phyloP scores from a whole-genome alignment of 2,113 vertebrate genomes.

The Petromus typicus region DNA sequence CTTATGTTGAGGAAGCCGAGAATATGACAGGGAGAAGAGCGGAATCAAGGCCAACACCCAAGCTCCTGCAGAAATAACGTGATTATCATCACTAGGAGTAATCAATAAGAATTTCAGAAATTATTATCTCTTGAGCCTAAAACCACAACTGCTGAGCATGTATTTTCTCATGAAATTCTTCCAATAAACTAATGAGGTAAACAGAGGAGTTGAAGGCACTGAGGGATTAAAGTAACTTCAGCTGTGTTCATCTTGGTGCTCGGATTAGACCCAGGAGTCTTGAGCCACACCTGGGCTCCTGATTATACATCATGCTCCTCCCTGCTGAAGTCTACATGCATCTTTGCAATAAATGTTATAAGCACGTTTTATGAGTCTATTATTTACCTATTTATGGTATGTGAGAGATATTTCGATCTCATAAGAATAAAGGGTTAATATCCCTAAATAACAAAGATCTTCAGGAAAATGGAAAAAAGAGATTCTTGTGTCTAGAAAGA shows the following conservation, averaged over 20 bases:
- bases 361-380: background rate
- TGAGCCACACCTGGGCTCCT: background rate
- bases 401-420: background rate
- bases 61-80: background rate
- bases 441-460: background rate
- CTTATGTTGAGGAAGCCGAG: background rate
- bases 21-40: background rate
- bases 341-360: background rate
- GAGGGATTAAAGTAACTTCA: background rate
- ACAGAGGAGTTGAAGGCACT: background rate
- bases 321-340: background rate
- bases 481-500: background rate
- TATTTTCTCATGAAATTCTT: background rate
- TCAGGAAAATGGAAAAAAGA: background rate
- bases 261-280: background rate
- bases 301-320: background rate
- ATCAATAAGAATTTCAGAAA: background rate
- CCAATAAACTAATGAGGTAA: background rate
- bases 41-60: background rate
- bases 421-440: background rate
- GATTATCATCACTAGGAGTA: background rate
- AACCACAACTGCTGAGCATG: background rate
- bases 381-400: background rate
- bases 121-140: background rate
- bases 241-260: accelerated